Conservation (phyloP, 1,140 invertebrate species). For the Formica selysi region DNA sequence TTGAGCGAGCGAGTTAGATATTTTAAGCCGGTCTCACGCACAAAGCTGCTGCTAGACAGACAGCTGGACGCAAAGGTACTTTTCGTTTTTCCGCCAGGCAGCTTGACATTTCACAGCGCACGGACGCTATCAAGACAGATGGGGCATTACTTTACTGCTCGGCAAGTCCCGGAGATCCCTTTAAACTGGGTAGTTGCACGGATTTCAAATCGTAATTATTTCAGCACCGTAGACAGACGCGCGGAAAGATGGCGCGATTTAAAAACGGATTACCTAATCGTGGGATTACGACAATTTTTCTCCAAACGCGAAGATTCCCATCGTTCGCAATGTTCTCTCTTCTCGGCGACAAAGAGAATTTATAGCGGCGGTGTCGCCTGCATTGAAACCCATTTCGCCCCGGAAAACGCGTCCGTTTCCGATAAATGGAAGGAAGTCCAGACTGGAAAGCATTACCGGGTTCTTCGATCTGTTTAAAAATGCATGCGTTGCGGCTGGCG, state of each 20-base stretch:
- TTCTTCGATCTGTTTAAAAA: constrained; percentile 63
- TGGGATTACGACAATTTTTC: constrained; percentile 39
- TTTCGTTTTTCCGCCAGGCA: constrained; percentile 22
- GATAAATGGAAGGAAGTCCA: constrained; percentile 74
- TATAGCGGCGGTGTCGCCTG: constrained; percentile 68
- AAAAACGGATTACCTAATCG: constrained; percentile 43
- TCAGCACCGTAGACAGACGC: neutral
- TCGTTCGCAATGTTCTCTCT: constrained; percentile 56
- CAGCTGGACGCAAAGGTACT: constrained; percentile 14
- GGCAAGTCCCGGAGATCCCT: neutral
- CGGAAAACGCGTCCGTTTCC: constrained; percentile 68
- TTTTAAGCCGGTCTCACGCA: constrained; percentile 47
- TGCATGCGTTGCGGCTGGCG: constrained; percentile 70
- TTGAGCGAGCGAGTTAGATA: neutral
- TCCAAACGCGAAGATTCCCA: neutral
- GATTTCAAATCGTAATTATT: constrained; percentile 39
- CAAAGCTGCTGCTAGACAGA: constrained; percentile 33
- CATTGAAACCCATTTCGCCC: constrained; percentile 72
- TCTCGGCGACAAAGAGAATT: constrained; percentile 74
- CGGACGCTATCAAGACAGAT: constrained; percentile 34
- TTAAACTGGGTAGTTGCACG: neutral
- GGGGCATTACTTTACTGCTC: neutral
- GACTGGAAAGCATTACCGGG: constrained; percentile 65
- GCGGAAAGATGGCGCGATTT: neutral
- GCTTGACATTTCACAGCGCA: constrained; percentile 34